These are phyloP conservation scores for Sebastes itinus DNA, from an alignment of 2,797 vertebrate species.

Conservation along the genomic window DNA sequence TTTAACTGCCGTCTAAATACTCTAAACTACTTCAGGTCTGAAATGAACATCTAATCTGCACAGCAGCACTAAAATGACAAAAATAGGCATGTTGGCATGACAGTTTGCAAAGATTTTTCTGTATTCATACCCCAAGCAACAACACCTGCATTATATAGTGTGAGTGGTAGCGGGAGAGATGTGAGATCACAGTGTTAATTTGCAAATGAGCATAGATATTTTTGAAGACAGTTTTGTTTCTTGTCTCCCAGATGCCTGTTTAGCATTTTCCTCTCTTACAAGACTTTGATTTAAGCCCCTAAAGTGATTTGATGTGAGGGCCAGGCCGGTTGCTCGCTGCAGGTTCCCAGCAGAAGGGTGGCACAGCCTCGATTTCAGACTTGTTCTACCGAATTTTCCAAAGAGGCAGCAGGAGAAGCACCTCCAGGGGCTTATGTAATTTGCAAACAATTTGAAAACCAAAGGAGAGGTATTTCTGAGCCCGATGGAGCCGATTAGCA, in stretches of 20 bases:
- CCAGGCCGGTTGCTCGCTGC: slow-evolving; percentile 25
- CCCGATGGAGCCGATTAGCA: slow-evolving; percentile 55
- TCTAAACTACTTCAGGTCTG: slow-evolving; percentile 47
- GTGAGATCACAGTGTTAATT: slow-evolving; percentile 47
- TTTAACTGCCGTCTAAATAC: slow-evolving; percentile 60
- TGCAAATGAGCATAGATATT: slow-evolving; percentile 39
- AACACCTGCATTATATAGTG: slow-evolving; percentile 40
- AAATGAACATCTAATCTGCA: slow-evolving; percentile 50
- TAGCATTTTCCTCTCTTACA: slow-evolving; percentile 36
- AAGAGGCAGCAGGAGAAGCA: slow-evolving; percentile 32
- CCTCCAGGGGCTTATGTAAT: slow-evolving; percentile 60
- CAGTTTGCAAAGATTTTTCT: slow-evolving; percentile 29
- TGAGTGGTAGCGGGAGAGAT: slow-evolving; percentile 29
- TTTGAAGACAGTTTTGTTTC: slow-evolving; percentile 37
- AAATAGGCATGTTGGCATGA: slow-evolving; percentile 34
- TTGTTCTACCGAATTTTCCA: slow-evolving; percentile 43
- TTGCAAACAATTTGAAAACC: slow-evolving; percentile 70
- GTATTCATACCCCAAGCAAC: slow-evolving; percentile 41
- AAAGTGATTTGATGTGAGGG: slow-evolving; percentile 29
- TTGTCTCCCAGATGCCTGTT: slow-evolving; percentile 35
- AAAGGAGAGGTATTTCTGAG: slow-evolving; percentile 52
- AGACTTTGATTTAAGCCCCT: slow-evolving; percentile 36
- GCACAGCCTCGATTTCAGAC: slow-evolving; percentile 20
- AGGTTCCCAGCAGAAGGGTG: slow-evolving; percentile 27
- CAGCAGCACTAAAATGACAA: slow-evolving; percentile 37